Percentiles rank a stretch among this genome's conserved stretches.
phyloP scores from a whole-genome alignment of 1,140 invertebrate species.

The Euschistus heros region DNA sequence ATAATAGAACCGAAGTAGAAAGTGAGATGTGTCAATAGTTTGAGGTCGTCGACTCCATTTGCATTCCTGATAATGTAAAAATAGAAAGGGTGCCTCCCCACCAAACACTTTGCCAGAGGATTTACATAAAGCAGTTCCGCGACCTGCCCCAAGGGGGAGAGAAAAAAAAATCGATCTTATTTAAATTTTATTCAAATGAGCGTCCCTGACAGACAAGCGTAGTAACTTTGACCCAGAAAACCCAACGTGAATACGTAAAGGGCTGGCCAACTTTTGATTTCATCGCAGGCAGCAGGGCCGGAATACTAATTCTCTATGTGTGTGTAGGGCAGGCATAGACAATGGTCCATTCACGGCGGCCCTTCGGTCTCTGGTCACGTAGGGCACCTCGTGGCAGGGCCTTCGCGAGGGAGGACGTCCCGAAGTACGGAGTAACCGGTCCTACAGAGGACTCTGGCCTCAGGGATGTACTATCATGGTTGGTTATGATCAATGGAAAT shows the following conservation, averaged over 20 bases:
- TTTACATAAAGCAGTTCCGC: slow-evolving; percentile 9
- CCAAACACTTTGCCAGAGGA: not conserved
- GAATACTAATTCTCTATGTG: slow-evolving; percentile 26
- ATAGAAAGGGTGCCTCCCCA: not conserved
- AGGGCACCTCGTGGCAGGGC: not conserved
- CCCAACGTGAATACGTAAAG: slow-evolving; percentile 26
- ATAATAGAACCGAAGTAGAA: not conserved
- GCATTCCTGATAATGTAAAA: slow-evolving; percentile 16
- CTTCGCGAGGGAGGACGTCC: not conserved
- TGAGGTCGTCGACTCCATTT: slow-evolving; percentile 9
- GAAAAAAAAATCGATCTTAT: slow-evolving; percentile 27
- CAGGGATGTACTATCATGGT: too few relatives aligned
- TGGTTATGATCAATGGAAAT: too few relatives aligned
- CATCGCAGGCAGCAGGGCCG: slow-evolving; percentile 19
- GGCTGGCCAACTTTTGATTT: slow-evolving; percentile 26
- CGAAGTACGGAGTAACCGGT: too few relatives aligned
- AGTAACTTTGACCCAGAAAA: slow-evolving; percentile 27
- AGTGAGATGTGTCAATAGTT: slow-evolving; percentile 2
- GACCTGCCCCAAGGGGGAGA: slow-evolving; percentile 11
- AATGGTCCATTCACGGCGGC: slow-evolving; percentile 10
- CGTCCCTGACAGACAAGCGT: slow-evolving; percentile 18
- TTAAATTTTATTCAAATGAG: slow-evolving; percentile 28
- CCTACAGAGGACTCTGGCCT: too few relatives aligned
- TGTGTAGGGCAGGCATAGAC: slow-evolving; percentile 18
- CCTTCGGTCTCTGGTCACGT: slow-evolving; percentile 4